Base-by-base conservation (phyloP, 1,140 invertebrate species). In the Caenorhabditis inopinata region DNA sequence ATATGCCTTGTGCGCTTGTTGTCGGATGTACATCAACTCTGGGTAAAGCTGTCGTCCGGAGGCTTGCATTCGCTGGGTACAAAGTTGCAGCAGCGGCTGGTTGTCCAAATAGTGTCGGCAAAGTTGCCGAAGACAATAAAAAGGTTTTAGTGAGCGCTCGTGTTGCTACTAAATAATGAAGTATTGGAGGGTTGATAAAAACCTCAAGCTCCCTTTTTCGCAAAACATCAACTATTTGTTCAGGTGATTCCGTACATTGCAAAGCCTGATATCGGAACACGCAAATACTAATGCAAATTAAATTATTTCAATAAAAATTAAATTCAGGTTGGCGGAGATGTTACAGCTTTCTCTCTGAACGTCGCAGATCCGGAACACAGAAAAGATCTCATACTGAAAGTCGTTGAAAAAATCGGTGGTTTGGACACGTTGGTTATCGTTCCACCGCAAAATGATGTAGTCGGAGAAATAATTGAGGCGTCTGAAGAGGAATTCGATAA, bases 1-100 rank as follows among this genome's bases (percentile, higher is more conserved):
- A 42, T 42, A 42, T 42, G 38, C 38, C 38, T 42, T 68, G 58
- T 68, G 58, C 58, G 38, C 58, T 79, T 32, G 73, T 79, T 14
- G 35, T 58, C 12, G 58, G 58, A n/a, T 45, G 25, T 5, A 75
- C 53, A 2, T 58, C 62, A 7, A 32, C 68, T 29, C 62, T 79
- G 38, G 78, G 78, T 25, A 35, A 51, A 38, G 78, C 78, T 5
- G 29, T 79, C 32, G 78, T 79, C 18, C 21, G 73, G 29, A 35
- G 78, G 18, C 78, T 79, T 9, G 78, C 78, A 2, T 79, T 79
- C 42, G 68, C 78, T 23, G 78, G 78, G 32, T 45, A 51, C 32
- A 79, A 74, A 25, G 78, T 79, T 3, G 78, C 78, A 16, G 78
- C 51, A 12, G 68, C 58, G 12, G 78, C 32, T 14, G 29, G 25